Evolutionary conservation across 2,888 invertebrate genomes (phyloP), one percentile per base, ranked within the genome.

Genomic region (Pristionchus mayeri): DNA sequence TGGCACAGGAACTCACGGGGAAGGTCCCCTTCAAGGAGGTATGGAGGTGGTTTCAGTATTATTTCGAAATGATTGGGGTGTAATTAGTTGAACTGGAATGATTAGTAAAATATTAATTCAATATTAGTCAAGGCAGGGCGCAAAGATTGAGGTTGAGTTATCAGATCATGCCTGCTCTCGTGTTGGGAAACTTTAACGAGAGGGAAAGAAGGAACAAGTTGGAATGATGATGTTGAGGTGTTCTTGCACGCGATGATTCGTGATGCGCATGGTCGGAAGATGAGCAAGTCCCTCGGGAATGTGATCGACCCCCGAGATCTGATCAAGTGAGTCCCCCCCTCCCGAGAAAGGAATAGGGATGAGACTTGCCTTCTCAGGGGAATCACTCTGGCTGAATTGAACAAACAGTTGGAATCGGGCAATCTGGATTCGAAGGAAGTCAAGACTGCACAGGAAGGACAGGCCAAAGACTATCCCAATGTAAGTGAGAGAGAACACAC

Each of bases 241-340:
- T 97, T 97, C 92, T 95, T 99, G 21, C 99, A 99, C 94, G 97
- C 98, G 0, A 97, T 99, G 95, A 96, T 99, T 1, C 95, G 99
- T 84, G 99, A 99, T 94, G 97, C 98, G 0, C 97, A 98, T 93
- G 99, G 99, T 0, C 95, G 98, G 84, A 99, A 99, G 94, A 99
- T 99, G 99, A 98, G 97, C 89, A 99, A 99, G 93, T 98, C 98
- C 0, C 94, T 98, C 86, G 99, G 99, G 84, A 99, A 99, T 93
- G 98, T 98, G 4, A 96, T 99, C 89, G 97, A 98, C 94, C 99
- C 99, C 0, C 95, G 98, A 93, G 97, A 98, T 93, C 97, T 99
- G 0, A 97, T 99, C 85, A 94, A 87, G 75, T 84, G 37, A 52
- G 71, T 30, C 21, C 34, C 16, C 34, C 27, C 30, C 54, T n/a